phyloP scores from a whole-genome alignment of 2,888 invertebrate species.

The Piscicola geometra region DNA sequence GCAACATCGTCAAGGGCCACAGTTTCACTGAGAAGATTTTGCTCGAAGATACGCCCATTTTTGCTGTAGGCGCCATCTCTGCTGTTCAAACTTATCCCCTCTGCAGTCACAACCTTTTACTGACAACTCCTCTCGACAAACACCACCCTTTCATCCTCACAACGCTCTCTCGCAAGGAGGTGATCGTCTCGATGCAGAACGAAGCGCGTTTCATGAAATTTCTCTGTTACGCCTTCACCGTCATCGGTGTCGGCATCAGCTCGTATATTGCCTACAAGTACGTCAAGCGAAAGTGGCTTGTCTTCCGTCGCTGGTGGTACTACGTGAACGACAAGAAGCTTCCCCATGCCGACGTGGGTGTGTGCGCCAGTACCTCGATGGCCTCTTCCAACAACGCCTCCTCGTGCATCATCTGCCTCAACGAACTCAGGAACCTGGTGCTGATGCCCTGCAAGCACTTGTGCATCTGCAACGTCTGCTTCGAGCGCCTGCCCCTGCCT shows the following conservation, averaged over 20 bases:
- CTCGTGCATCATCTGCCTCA: conserved; percentile 77
- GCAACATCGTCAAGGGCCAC: conserved; percentile 72
- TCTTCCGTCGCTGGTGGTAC: conserved; percentile 1
- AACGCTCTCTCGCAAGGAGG: conserved; percentile 70
- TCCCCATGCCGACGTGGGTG: not conserved
- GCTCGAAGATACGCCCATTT: conserved; percentile 72
- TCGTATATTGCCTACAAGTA: conserved; percentile 61
- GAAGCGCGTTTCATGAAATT: conserved; percentile 62
- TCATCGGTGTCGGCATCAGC: conserved; percentile 60
- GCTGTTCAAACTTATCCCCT: conserved; percentile 56
- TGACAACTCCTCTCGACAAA: conserved; percentile 67
- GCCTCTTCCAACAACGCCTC: conserved; percentile 58
- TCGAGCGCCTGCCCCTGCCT: conserved; percentile 63
- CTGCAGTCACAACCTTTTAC: too few relatives aligned
- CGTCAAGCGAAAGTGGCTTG: conserved; percentile 37
- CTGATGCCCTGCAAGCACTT: conserved; percentile 84
- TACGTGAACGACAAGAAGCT: not conserved
- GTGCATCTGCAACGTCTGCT: conserved; percentile 81
- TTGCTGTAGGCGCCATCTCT: conserved; percentile 73
- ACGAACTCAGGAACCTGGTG: conserved; percentile 79
- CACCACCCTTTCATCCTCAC: conserved; percentile 66
- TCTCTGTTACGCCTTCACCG: conserved; percentile 61
- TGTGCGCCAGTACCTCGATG: not conserved
- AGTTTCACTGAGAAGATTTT: conserved; percentile 84
- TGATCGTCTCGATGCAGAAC: conserved; percentile 69